Conservation (phyloP, 2,797 vertebrate genomes). For the Anguilla obscura region DNA sequence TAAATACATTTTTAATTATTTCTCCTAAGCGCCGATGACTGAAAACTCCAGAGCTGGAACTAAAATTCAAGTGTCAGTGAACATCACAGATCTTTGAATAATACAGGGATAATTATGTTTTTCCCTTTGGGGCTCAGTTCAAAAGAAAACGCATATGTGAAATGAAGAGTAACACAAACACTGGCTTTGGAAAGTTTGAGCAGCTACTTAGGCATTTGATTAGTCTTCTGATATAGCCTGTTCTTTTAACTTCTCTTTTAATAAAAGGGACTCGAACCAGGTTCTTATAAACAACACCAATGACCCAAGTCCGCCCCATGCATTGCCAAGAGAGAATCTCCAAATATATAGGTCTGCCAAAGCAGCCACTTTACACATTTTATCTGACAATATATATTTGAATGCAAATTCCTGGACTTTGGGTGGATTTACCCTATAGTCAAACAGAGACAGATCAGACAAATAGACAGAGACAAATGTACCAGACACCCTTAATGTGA, state of each 20-base stretch:
- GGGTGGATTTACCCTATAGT: too few relatives aligned
- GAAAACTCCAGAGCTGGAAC: neutral
- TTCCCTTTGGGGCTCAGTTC: neutral
- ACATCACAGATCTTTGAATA: neutral
- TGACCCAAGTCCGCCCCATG: too few relatives aligned
- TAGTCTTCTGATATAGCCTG: neutral
- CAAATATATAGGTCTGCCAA: too few relatives aligned
- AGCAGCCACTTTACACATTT: neutral
- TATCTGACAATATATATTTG: neutral
- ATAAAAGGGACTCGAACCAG: too few relatives aligned
- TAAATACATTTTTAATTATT: neutral
- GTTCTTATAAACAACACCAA: too few relatives aligned
- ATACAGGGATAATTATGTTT: neutral
- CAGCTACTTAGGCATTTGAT: neutral
- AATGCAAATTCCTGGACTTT: too few relatives aligned
- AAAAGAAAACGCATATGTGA: neutral
- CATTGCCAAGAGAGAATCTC: too few relatives aligned
- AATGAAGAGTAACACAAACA: neutral
- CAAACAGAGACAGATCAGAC: too few relatives aligned
- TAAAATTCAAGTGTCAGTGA: neutral
- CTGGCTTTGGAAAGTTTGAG: neutral
- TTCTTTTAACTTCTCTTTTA: too few relatives aligned
- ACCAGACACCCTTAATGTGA: too few relatives aligned
- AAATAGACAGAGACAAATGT: too few relatives aligned
- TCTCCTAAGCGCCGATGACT: neutral